A percentile compares a stretch with the other conserved stretches of the same genome.
phyloP scores from a whole-genome alignment of 2,888 invertebrate genomes.

The Athalia circularis region DNA sequence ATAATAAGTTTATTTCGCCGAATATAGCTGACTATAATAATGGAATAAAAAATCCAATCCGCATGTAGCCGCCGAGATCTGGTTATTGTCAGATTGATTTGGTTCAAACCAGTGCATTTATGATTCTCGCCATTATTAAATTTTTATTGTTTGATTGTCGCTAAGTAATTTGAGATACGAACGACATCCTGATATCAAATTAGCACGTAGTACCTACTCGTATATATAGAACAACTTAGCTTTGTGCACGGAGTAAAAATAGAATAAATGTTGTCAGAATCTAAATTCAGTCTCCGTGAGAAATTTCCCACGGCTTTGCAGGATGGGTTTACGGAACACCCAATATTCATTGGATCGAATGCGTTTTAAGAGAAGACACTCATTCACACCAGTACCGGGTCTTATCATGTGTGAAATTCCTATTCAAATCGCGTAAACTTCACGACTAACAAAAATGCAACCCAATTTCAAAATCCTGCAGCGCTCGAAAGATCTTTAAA shows the following conservation, averaged over 20 bases:
- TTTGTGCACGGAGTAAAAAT: not conserved
- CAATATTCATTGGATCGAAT: constrained; percentile 15
- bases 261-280: not conserved
- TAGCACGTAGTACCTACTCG: not conserved
- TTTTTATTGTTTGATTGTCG: constrained; percentile 41
- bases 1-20: not conserved
- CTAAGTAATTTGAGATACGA: constrained; percentile 32
- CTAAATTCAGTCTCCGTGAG: not conserved
- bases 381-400: not conserved
- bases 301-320: not conserved
- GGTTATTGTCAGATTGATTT: constrained; percentile 36
- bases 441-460: constrained; percentile 16
- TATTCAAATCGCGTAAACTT: constrained; percentile 29
- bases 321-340: not conserved
- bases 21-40: not conserved
- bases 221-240: not conserved
- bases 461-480: not conserved
- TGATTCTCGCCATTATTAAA: constrained; percentile 1
- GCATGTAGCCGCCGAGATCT: constrained; percentile 17
- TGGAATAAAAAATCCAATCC: not conserved
- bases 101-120: constrained; percentile 39
- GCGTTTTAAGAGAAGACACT: not conserved
- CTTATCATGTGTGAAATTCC: constrained; percentile 4
- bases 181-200: not conserved
- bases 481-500: not conserved